Conservation (phyloP, 2,797 vertebrate species). For the Liasis olivaceus region DNA sequence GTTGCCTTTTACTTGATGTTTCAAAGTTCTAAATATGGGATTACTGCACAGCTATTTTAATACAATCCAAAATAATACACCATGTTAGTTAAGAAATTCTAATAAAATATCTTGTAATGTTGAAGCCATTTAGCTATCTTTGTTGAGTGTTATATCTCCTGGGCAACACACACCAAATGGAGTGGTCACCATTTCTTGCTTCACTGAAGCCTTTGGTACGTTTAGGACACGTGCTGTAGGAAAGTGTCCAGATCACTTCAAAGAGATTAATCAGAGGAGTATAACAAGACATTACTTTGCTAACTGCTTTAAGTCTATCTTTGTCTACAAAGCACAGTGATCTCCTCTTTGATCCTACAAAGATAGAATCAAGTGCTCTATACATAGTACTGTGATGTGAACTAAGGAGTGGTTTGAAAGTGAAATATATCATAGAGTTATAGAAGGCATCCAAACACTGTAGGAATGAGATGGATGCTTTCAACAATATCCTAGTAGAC, state of each 20-base stretch:
- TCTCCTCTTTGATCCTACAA: slow-evolving; percentile 71
- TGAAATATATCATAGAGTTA: slow-evolving; percentile 51
- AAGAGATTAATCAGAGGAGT: slow-evolving; percentile 61
- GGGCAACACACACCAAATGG: slow-evolving; percentile 53
- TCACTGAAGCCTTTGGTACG: slow-evolving; percentile 61
- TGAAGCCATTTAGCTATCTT: slow-evolving; percentile 43
- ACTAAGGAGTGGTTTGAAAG: slow-evolving; percentile 55
- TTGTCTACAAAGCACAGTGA: slow-evolving; percentile 64
- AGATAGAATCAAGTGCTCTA: slow-evolving; percentile 53
- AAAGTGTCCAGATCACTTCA: slow-evolving; percentile 66
- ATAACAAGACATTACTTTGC: slow-evolving; percentile 66
- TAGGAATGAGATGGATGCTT: slow-evolving; percentile 50
- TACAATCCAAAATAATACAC: neutral
- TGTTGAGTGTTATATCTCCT: slow-evolving; percentile 55
- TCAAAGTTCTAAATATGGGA: neutral
- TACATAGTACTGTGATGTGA: slow-evolving; percentile 60
- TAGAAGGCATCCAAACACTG: slow-evolving; percentile 51
- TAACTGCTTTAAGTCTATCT: slow-evolving; percentile 71
- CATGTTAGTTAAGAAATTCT: neutral
- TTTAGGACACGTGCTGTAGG: slow-evolving; percentile 56
- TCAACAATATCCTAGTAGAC: slow-evolving; percentile 50
- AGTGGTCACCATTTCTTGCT: slow-evolving; percentile 65
- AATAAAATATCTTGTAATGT: neutral
- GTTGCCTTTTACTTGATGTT: neutral
- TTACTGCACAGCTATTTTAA: neutral